Evolutionary conservation across 2,888 invertebrate species (phyloP).

Genomic region (Drepanosiphum platanoidis): DNA sequence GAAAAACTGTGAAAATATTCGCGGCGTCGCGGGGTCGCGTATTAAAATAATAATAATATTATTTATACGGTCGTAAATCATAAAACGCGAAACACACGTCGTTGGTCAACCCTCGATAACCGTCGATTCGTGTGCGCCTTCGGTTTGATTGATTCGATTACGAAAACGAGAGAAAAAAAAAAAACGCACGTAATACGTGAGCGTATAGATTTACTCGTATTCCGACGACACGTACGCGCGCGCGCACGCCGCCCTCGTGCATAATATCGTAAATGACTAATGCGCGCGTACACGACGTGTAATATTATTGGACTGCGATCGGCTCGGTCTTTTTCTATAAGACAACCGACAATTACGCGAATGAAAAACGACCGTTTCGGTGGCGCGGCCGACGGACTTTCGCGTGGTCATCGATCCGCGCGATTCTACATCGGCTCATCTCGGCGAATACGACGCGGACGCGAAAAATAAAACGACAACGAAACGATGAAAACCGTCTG

Average conservation of each 20-base stretch:
- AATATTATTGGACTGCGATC: background rate
- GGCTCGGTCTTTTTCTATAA: too few species aligned
- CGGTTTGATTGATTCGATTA: constrained; percentile 34
- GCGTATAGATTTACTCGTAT: too few species aligned
- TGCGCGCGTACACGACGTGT: background rate
- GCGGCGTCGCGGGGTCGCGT: too few species aligned
- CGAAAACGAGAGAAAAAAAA: background rate
- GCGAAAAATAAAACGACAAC: too few species aligned
- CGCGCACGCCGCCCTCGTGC: background rate
- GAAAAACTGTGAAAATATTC: background rate
- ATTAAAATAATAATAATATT: too few species aligned
- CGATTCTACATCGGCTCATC: background rate
- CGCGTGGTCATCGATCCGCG: background rate
- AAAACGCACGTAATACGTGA: background rate
- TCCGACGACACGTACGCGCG: background rate
- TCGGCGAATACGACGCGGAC: background rate
- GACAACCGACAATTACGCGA: background rate
- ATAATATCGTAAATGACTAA: background rate
- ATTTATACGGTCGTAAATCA: constrained; percentile 21
- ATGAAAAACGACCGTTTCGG: background rate
- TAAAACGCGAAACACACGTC: constrained; percentile 33
- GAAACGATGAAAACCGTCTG: too few species aligned
- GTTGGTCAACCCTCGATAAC: background rate
- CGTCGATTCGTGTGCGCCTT: background rate
- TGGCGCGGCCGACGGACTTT: background rate